A percentile compares a stretch with the other conserved stretches of the same genome.
Evolutionary conservation across 2,888 invertebrate genomes (phyloP).

Genomic region (Reticulitermes lucifugus): DNA sequence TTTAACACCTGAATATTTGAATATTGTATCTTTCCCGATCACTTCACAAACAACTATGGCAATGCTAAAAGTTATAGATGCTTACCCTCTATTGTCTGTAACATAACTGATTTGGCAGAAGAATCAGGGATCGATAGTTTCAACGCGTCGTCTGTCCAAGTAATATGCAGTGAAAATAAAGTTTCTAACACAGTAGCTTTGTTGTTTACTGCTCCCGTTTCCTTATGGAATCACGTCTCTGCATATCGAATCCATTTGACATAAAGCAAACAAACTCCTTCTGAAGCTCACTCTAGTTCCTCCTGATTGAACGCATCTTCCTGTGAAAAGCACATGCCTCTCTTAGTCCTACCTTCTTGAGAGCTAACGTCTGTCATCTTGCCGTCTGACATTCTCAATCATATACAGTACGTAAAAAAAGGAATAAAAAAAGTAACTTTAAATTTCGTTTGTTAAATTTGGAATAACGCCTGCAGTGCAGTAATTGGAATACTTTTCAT

Average conservation of each 20-base stretch:
- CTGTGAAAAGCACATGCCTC: background rate
- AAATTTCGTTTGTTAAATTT: background rate
- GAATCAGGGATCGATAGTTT: no score
- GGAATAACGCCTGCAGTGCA: background rate
- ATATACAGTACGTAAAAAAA: background rate
- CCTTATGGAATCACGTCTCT: background rate
- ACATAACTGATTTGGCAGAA: no score
- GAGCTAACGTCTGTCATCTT: background rate
- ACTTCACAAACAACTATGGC: no score
- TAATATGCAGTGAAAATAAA: no score
- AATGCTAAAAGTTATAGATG: no score
- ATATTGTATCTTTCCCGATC: no score
- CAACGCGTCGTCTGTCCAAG: no score
- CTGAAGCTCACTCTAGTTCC: background rate
- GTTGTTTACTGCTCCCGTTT: background rate
- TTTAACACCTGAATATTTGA: no score
- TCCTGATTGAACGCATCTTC: background rate
- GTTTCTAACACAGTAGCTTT: background rate
- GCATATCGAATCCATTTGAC: background rate
- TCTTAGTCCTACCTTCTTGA: background rate
- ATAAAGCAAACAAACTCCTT: background rate
- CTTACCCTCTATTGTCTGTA: no score
- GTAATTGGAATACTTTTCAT: background rate
- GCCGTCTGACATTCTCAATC: background rate
- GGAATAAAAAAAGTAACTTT: background rate